Conservation (phyloP, 2,113 vertebrate genomes). For the Forbesichthys agassizii region DNA sequence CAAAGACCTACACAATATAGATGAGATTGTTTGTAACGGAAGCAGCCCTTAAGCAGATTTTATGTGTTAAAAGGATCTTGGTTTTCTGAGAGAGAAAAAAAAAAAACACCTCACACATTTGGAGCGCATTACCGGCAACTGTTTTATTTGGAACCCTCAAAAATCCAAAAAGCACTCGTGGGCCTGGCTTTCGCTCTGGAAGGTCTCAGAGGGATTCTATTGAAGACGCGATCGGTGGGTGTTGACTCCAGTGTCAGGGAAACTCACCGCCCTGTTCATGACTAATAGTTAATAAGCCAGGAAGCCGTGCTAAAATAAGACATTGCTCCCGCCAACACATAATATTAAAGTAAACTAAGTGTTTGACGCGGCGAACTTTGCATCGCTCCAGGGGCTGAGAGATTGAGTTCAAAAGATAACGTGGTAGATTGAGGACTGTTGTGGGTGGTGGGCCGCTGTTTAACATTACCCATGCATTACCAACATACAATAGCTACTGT, state of each 20-base stretch:
- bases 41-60: no score
- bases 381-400: no score
- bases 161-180: conserved; percentile 22
- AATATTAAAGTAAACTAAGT: no score
- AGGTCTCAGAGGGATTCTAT: background rate
- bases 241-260: background rate
- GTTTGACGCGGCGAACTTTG: no score
- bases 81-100: background rate
- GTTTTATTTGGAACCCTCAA: background rate
- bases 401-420: no score
- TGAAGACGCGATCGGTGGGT: background rate
- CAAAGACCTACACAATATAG: background rate
- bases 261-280: conserved; percentile 9
- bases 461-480: no score
- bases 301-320: background rate
- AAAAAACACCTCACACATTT: background rate
- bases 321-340: background rate
- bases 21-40: no score
- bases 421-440: no score
- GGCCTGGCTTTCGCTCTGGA: conserved; percentile 30
- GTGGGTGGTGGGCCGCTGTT: no score
- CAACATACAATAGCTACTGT: no score
- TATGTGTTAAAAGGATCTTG: background rate
- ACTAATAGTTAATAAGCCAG: conserved; percentile 12
- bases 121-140: conserved; percentile 2